These are phyloP conservation scores for Dysidea cf. avara DNA, from an alignment of 37 sponge, comb jelly and placozoan species.

Conservation along the genomic window DNA sequence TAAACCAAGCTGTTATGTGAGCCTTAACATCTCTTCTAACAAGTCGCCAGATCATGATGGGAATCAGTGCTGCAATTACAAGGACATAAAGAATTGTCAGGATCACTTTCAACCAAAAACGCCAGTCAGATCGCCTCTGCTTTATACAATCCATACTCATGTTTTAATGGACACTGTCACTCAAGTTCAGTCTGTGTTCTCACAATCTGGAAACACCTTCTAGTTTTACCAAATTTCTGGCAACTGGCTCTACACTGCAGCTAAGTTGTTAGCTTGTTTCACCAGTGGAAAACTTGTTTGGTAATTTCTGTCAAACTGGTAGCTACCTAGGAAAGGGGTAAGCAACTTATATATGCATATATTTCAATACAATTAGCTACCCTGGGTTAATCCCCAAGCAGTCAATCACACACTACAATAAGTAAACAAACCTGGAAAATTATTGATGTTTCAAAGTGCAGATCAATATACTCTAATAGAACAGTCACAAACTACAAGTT, in stretches of 20 bases:
- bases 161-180: no score
- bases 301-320: conserved; percentile 31
- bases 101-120: conserved; percentile 23
- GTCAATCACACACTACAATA: no score
- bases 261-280: conserved; percentile 30
- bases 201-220: not conserved
- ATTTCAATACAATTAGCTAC: no score
- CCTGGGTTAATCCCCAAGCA: no score
- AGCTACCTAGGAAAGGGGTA: conserved; percentile 33
- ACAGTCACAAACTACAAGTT: no score
- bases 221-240: not conserved
- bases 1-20: conserved; percentile 82
- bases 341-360: no score
- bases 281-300: conserved; percentile 32
- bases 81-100: conserved; percentile 37
- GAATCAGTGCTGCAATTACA: conserved; percentile 46
- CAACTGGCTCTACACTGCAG: conserved; percentile 23
- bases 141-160: not conserved
- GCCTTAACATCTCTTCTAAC: conserved; percentile 9
- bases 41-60: conserved; percentile 64
- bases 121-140: conserved; percentile 65
- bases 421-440: no score
- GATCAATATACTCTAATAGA: no score
- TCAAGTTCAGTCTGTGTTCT: not conserved
- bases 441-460: no score